These are phyloP conservation scores for Apodemia mormo DNA, from an alignment of 2,888 invertebrate species.

Conservation along the genomic window DNA sequence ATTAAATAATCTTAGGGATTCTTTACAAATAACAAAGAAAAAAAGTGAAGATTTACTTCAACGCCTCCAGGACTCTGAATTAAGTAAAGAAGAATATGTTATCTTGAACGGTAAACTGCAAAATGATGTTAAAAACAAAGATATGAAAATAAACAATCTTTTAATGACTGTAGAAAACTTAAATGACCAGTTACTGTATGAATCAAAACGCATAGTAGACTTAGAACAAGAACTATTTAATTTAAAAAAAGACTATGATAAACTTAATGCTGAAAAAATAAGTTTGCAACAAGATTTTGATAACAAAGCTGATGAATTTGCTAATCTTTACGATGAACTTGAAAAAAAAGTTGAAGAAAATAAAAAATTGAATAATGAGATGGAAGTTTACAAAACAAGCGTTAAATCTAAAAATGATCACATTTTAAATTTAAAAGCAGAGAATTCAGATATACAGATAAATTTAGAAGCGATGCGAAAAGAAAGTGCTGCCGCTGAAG, in stretches of 20 bases:
- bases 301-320: constrained; percentile 49
- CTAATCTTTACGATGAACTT: constrained; percentile 47
- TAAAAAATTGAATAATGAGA: constrained; percentile 43
- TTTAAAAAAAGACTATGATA: constrained; percentile 44
- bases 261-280: constrained; percentile 48
- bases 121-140: constrained; percentile 23
- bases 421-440: constrained; percentile 47
- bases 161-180: constrained; percentile 36
- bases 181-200: not conserved
- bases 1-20: constrained; percentile 32
- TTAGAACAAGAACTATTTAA: constrained; percentile 40
- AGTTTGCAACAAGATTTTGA: constrained; percentile 46
- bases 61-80: constrained; percentile 34
- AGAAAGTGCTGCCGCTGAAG: constrained; percentile 51
- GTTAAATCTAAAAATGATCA: constrained; percentile 42
- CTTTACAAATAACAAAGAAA: constrained; percentile 35
- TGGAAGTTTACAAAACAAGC: constrained; percentile 44
- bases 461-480: constrained; percentile 47
- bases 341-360: constrained; percentile 57
- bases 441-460: constrained; percentile 47
- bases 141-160: not conserved
- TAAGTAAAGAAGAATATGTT: constrained; percentile 31
- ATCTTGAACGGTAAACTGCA: not conserved
- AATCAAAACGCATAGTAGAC: constrained; percentile 10
- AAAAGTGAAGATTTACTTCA: constrained; percentile 37